Evolutionary conservation across 2,797 vertebrate genomes (phyloP), one percentile per base, ranked within the genome.

Genomic region (Anas bahamensis): DNA sequence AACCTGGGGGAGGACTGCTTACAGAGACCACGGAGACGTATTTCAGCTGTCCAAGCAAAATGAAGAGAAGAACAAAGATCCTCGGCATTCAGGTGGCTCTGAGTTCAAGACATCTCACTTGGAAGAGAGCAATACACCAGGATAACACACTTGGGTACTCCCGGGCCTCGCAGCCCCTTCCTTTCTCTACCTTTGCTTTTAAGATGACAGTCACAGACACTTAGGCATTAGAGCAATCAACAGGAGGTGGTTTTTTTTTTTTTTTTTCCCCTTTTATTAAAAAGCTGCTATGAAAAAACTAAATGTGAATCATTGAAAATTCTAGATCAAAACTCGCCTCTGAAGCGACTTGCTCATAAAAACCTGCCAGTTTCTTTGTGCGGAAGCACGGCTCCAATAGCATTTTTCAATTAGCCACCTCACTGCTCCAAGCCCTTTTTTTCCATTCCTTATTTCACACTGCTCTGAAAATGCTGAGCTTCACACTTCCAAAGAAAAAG

Each of bases 321-420:
- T 92, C 73, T 73, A 86, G 95, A 87, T 95, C 93, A 92, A 92
- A 96, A 83, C 90, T 76, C 70, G 70, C 7, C 84, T 87, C 79
- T 78, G 53, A 83, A 95, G 92, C 78, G 89, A 83, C 84, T 95
- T 83, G 35, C 71, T 94, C 92, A 74, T 31, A 92, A 91, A 89
- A 70, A 15, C 74, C 85, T 76, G 87, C 77, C 94, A 86, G 76
- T 57, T 79, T 53, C 96, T 96, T 94, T 97, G 94, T 95, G 59
- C 59, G 77, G 78, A 89, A 28, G 4, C 86, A 3, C 71, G 66
- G 94, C 86, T 93, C 95, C 93, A 89, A 92, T 17, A 79, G 89
- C 85, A 75, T 79, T 96, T 97, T 97, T 95, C 96, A 96, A 95
- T 96, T 96, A 96, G 96, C 89, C 94, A 95, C 95, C 90, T 97